A percentile compares a stretch with the other conserved stretches of the same genome.
Evolutionary conservation across 2,113 vertebrate genomes (phyloP).

Genomic region (Theropithecus gelada): DNA sequence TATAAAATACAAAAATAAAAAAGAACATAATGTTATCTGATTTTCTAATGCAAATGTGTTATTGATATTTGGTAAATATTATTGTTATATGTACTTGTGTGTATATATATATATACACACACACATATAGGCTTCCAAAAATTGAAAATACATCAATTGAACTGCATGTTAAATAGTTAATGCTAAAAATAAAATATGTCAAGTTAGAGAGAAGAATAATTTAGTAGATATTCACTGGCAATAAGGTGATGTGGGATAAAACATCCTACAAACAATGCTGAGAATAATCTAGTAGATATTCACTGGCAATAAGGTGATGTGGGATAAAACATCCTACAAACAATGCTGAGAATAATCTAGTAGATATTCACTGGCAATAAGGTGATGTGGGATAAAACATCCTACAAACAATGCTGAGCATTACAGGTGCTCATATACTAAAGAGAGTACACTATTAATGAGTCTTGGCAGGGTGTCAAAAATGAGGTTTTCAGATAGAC

Average conservation of each 20-base stretch:
- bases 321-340: neutral
- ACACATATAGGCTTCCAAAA: neutral
- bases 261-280: neutral
- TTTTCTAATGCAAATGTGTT: neutral
- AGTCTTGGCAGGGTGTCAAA: neutral
- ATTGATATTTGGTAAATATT: neutral
- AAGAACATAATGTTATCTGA: neutral
- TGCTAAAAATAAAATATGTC: neutral
- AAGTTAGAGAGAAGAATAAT: neutral
- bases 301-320: neutral
- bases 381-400: neutral
- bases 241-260: neutral
- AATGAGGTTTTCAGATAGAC: slow-evolving; percentile 3
- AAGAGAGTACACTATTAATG: neutral
- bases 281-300: neutral
- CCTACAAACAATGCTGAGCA: neutral
- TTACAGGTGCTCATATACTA: neutral
- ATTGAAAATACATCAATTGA: neutral
- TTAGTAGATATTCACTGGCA: neutral
- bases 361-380: neutral
- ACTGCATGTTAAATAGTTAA: neutral
- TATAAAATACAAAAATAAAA: neutral
- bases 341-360: neutral
- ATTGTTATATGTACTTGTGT: neutral
- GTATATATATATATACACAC: neutral